Evolutionary conservation across 2,888 invertebrate genomes (phyloP).

Genomic region (Scelioninae gen. 2): DNA sequence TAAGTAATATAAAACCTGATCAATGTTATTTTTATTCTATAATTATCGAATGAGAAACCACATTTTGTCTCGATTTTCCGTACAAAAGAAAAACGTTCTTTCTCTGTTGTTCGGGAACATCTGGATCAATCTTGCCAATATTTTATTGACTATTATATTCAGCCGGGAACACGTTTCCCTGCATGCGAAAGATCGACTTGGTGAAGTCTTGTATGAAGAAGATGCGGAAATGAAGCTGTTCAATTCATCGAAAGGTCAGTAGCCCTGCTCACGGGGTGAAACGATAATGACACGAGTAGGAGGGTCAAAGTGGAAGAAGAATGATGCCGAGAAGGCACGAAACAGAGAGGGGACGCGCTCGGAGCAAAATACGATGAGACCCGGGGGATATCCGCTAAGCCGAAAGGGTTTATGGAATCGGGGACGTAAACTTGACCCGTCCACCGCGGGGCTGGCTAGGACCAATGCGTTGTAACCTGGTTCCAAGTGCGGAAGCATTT

Average conservation of each 20-base stretch:
- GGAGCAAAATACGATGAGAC: slow-evolving; percentile 68
- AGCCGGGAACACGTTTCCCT: slow-evolving; percentile 1
- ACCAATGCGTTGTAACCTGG: slow-evolving; percentile 60
- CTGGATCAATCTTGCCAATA: no score
- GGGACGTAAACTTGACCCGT: slow-evolving; percentile 73
- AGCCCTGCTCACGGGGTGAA: slow-evolving; percentile 62
- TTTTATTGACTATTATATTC: no score
- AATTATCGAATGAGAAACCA: no score
- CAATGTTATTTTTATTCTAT: no score
- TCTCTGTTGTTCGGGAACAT: no score
- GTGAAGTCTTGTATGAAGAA: slow-evolving; percentile 22
- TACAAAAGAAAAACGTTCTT: no score
- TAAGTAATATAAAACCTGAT: no score
- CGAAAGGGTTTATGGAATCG: slow-evolving; percentile 72
- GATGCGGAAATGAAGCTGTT: slow-evolving; percentile 43
- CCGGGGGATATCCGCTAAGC: slow-evolving; percentile 69
- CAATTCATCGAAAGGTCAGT: slow-evolving; percentile 64
- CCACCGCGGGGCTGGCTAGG: slow-evolving; percentile 61
- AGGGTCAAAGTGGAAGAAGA: slow-evolving; percentile 63
- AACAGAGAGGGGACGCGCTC: slow-evolving; percentile 59
- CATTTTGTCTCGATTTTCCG: no score
- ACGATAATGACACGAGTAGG: slow-evolving; percentile 66
- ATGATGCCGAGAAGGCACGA: slow-evolving; percentile 48
- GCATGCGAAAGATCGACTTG: slow-evolving; percentile 14
- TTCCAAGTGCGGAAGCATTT: slow-evolving; percentile 63